A percentile compares a stretch with the other conserved stretches of the same genome.
phyloP scores from a whole-genome alignment of 2,888 invertebrate species.

The Apamea anceps region DNA sequence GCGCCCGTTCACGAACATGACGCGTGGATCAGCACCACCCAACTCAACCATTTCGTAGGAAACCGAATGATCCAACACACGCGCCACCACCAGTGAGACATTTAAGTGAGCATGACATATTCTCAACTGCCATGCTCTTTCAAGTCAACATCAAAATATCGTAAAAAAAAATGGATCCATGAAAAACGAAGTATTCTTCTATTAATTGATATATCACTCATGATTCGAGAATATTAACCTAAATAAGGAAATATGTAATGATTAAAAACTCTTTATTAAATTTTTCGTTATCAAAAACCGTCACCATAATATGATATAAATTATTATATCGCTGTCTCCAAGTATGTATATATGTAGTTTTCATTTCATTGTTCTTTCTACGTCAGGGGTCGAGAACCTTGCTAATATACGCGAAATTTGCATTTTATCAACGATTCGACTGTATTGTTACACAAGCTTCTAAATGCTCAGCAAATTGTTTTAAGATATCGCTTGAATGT shows the following conservation, averaged over 20 bases:
- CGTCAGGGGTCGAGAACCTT: slow-evolving; percentile 56
- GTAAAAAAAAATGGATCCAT: too few relatives aligned
- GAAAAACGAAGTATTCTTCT: not conserved
- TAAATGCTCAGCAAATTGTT: slow-evolving; percentile 49
- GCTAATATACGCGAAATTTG: slow-evolving; percentile 65
- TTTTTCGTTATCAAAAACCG: slow-evolving; percentile 22
- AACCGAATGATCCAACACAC: too few relatives aligned
- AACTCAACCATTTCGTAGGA: too few relatives aligned
- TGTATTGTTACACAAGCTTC: slow-evolving; percentile 56
- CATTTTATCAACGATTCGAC: slow-evolving; percentile 65
- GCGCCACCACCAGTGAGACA: too few relatives aligned
- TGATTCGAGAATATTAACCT: not conserved
- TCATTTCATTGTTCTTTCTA: slow-evolving; percentile 64
- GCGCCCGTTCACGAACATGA: too few relatives aligned
- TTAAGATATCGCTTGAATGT: slow-evolving; percentile 39
- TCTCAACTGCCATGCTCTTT: too few relatives aligned
- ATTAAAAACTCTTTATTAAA: not conserved
- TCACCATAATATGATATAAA: slow-evolving; percentile 28
- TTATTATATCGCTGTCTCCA: slow-evolving; percentile 49
- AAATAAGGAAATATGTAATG: not conserved
- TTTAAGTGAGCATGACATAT: too few relatives aligned
- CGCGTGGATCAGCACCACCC: too few relatives aligned
- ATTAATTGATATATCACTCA: not conserved
- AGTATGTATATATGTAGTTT: slow-evolving; percentile 39
- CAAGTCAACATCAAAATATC: too few relatives aligned